phyloP scores from a whole-genome alignment of 2,888 invertebrate genomes.

The Tetranychus piercei region DNA sequence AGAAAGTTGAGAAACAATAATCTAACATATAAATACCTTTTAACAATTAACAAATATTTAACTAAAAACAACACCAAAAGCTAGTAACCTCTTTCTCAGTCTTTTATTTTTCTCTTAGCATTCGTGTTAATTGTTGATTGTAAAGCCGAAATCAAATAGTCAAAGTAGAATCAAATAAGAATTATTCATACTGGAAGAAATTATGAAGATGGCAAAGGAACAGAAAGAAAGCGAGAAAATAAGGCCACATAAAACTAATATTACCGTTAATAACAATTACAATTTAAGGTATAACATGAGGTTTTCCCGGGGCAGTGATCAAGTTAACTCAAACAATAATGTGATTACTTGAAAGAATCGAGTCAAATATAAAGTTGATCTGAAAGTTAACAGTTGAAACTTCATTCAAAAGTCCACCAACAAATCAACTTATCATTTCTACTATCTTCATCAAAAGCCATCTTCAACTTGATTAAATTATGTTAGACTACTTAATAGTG shows the following conservation, averaged over 20 bases:
- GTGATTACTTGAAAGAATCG: background rate
- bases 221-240: background rate
- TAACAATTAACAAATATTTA: conserved; percentile 1
- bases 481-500: too few relatives aligned
- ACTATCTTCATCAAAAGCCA: background rate
- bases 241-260: background rate
- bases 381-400: background rate
- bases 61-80: background rate
- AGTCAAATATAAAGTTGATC: background rate
- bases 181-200: background rate
- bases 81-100: background rate
- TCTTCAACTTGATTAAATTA: background rate
- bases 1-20: background rate
- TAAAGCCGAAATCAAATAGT: background rate
- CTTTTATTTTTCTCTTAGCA: background rate
- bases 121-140: background rate
- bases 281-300: background rate
- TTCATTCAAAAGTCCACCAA: background rate
- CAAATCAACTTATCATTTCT: background rate
- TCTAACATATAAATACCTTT: background rate
- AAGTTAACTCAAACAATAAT: background rate
- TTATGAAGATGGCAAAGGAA: background rate
- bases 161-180: too few relatives aligned
- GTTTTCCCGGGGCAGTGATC: conserved; percentile 1
- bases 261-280: background rate